Conservation (phyloP, 2,797 vertebrate species). For the Lagorchestes hirsutus region DNA sequence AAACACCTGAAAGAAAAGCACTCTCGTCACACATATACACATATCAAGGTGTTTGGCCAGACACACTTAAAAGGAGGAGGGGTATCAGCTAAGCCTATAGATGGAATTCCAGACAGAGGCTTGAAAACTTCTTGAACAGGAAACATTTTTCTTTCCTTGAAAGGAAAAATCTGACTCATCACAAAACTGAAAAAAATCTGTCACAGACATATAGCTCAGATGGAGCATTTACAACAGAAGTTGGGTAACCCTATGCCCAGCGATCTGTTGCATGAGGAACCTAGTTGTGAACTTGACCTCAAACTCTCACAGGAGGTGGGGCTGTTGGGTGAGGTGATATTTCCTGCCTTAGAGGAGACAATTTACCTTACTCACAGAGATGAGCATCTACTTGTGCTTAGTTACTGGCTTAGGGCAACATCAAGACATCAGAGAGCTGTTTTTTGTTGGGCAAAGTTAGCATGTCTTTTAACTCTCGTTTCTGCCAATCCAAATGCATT, state of each 20-base stretch:
- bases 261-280: background rate
- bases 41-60: background rate
- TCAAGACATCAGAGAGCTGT: conserved; percentile 6
- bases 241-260: background rate
- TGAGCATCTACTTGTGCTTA: background rate
- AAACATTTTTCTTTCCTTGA: background rate
- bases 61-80: conserved; percentile 18
- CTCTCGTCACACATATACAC: background rate
- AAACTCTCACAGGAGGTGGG: conserved; percentile 19
- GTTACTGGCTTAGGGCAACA: conserved; percentile 3
- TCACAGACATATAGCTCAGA: background rate
- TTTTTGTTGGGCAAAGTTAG: background rate
- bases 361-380: conserved; percentile 7
- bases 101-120: conserved; percentile 64
- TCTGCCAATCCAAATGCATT: background rate
- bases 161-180: conserved; percentile 62
- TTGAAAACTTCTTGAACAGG: background rate
- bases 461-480: background rate
- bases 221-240: background rate
- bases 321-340: background rate
- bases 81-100: background rate
- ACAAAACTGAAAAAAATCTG: conserved; percentile 19
- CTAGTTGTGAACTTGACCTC: conserved; percentile 20
- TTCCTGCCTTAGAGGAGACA: conserved; percentile 23
- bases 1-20: conserved; percentile 89